Base-by-base conservation (phyloP, 2,113 vertebrate species). In the Bombycilla garrulus region DNA sequence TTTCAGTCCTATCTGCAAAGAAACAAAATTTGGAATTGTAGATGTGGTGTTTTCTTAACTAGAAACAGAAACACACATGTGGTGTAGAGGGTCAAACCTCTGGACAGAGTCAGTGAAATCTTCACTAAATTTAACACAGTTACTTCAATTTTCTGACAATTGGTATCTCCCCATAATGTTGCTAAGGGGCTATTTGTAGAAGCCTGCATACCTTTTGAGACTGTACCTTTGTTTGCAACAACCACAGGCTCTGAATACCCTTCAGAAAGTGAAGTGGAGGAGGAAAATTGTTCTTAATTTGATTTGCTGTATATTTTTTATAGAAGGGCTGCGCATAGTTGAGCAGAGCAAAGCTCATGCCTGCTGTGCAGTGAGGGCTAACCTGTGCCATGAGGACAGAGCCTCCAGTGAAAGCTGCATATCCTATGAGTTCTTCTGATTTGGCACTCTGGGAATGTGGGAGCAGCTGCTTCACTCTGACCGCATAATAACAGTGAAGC, bases 1-100 rank as follows among this genome's bases (percentile, higher is more conserved):
- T 60, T 96, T 87, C 87, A 90, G 54, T 54, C 33, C 67, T 66
- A 17, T 29, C 74, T 93, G 61, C 53, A 78, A 80, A 94, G 89
- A 81, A 94, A 81, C 60, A 72, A 94, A 83, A 86, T 62, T 82
- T 85, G 31, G 50, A 81, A 71, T 58, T 56, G 54, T 69, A 93
- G 67, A 29, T 5, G 2, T 28, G 51, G 16, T 58, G 38, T 42
- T 69, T 66, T 86, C 74, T 86, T 85, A 83, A 66, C 36, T 45
- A 60, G 40, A 92, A 92, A 77, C 14, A 78, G 50, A 81, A 79
- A 76, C 29, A 10, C 33, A 72, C 6, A 24, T 38, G 56, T 2
- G 10, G 48, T 29, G 44, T 19, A 62, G 51, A 53, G n/a, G 40
- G 48, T 50, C 38, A 80, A 60, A 61, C 15, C 33, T 69, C 42